Evolutionary conservation across 2,113 vertebrate species (phyloP).

Genomic region (Pelodiscus sinensis): DNA sequence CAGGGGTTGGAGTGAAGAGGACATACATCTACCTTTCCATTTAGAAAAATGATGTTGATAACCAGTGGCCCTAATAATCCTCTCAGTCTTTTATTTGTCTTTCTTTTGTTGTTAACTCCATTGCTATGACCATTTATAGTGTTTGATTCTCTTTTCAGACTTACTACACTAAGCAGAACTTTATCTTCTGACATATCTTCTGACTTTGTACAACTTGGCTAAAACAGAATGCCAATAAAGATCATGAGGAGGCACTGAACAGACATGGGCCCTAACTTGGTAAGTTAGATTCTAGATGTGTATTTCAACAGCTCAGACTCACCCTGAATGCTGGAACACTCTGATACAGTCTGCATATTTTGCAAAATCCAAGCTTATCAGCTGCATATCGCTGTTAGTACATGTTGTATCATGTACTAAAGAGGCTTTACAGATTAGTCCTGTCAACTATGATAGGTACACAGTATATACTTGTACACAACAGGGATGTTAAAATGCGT

Average conservation of each 20-base stretch:
- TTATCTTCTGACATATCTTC: background rate
- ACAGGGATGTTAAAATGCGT: too few species aligned
- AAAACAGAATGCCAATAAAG: background rate
- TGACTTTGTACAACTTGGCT: background rate
- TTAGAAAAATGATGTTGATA: background rate
- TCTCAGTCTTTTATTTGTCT: background rate
- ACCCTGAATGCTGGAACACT: background rate
- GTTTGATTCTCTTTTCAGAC: background rate
- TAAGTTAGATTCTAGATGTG: background rate
- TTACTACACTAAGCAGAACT: background rate
- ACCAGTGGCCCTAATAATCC: background rate
- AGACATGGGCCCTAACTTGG: background rate
- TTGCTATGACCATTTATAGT: background rate
- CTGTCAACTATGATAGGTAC: background rate
- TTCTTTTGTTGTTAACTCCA: background rate
- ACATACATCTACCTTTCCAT: background rate
- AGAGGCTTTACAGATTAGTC: background rate
- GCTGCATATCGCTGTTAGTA: background rate
- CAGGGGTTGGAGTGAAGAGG: background rate
- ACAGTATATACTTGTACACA: background rate
- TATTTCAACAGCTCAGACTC: background rate
- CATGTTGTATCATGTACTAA: background rate
- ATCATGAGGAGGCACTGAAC: background rate
- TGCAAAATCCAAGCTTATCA: background rate
- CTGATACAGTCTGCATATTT: background rate